Conservation (phyloP, 2,888 invertebrate species). For the Lampropteryx suffumata region DNA sequence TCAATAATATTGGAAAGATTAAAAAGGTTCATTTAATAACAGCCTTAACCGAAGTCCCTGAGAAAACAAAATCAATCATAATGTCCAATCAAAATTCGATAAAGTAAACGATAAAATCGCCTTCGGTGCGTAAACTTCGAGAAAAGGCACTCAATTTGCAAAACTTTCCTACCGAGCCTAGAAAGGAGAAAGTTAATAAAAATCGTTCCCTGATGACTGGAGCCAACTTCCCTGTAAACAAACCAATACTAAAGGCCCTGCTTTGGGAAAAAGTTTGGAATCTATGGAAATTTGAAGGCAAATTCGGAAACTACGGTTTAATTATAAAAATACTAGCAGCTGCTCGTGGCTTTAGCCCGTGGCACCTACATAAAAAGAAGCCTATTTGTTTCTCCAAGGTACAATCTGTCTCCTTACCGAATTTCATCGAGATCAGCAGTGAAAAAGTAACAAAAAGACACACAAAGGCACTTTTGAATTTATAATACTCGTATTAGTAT, state of each 20-base stretch:
- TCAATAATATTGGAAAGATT: background rate
- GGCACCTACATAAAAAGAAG: no score
- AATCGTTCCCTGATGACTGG: conserved; percentile 73
- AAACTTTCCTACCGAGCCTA: conserved; percentile 33
- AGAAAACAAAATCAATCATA: conserved; percentile 35
- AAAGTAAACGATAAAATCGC: conserved; percentile 67
- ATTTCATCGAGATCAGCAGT: no score
- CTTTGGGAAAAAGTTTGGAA: conserved; percentile 17
- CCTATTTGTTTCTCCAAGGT: no score
- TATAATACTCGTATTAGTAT: no score
- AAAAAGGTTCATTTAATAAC: background rate
- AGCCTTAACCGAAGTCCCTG: conserved; percentile 2
- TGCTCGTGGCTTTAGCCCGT: no score
- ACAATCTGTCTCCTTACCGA: no score
- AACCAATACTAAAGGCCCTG: conserved; percentile 51
- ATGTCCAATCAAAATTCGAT: conserved; percentile 60
- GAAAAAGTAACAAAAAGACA: no score
- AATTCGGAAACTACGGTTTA: no score
- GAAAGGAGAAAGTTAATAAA: conserved; percentile 68
- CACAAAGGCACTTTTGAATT: no score
- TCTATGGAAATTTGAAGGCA: background rate
- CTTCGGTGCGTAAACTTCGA: conserved; percentile 62
- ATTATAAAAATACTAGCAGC: no score
- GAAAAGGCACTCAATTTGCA: conserved; percentile 49
- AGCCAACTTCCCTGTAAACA: conserved; percentile 68